phyloP scores from a whole-genome alignment of 2,888 invertebrate species.

The Lasioglossum morio region DNA sequence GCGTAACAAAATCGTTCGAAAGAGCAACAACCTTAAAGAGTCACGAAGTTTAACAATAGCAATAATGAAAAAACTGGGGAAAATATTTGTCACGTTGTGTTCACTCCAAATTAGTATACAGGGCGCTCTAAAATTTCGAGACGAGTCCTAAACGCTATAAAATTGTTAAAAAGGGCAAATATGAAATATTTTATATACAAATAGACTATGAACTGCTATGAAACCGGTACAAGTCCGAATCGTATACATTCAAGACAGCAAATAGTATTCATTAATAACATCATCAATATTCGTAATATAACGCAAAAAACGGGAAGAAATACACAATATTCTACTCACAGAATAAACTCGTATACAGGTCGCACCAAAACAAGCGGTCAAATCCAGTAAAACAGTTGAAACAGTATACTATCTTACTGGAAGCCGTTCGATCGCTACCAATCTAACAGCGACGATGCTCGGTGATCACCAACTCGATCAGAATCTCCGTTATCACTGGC shows the following conservation, averaged over 20 bases:
- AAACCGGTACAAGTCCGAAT: not conserved
- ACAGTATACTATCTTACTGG: not conserved
- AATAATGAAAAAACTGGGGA: not conserved
- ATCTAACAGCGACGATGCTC: not conserved
- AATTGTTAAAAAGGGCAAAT: not conserved
- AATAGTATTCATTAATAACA: no score
- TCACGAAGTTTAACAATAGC: no score
- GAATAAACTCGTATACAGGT: not conserved
- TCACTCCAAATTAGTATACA: not conserved
- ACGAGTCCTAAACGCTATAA: not conserved
- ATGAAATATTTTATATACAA: not conserved
- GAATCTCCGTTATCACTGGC: not conserved
- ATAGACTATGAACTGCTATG: not conserved
- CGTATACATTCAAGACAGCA: not conserved
- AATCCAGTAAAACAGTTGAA: not conserved
- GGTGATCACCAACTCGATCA: not conserved
- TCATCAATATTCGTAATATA: not conserved
- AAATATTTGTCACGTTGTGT: not conserved
- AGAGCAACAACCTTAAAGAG: not conserved
- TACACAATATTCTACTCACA: no score
- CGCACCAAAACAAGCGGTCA: not conserved
- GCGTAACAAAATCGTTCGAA: not conserved
- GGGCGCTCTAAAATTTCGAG: not conserved
- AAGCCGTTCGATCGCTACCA: not conserved
- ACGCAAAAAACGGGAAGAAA: no score